Conservation (phyloP, 1,140 invertebrate genomes). For the Trachelipus rathkii region DNA sequence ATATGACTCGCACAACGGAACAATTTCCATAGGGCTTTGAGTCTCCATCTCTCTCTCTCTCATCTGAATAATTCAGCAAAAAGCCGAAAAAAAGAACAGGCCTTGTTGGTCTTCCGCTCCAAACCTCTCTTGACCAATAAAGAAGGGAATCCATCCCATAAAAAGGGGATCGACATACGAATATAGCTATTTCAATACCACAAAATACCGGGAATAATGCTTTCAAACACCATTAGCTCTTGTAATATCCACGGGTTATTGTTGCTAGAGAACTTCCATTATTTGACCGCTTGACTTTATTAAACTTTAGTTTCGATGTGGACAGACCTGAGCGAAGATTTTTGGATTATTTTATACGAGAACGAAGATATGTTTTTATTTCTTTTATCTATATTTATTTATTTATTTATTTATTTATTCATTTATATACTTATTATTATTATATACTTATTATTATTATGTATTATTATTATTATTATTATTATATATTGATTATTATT, state of each 20-base stretch:
- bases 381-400: too few species aligned
- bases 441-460: too few species aligned
- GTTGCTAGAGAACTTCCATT: not conserved
- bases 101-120: not conserved
- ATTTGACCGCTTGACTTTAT: not conserved
- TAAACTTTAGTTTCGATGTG: not conserved
- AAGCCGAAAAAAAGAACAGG: not conserved
- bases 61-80: not conserved
- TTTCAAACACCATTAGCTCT: not conserved
- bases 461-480: too few species aligned
- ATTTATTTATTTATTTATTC: too few species aligned
- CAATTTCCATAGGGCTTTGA: not conserved
- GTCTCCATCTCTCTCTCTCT: not conserved
- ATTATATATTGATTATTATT: too few species aligned
- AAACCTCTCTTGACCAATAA: slow-evolving; percentile 3
- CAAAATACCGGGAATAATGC: not conserved
- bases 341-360: too few species aligned
- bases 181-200: slow-evolving; percentile 5
- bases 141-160: not conserved
- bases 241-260: not conserved
- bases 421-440: too few species aligned
- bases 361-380: too few species aligned
- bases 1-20: not conserved
- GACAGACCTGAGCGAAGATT: too few species aligned
- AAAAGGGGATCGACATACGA: not conserved